Conservation (phyloP, 2,888 invertebrate genomes). For the Netelia virgata region DNA sequence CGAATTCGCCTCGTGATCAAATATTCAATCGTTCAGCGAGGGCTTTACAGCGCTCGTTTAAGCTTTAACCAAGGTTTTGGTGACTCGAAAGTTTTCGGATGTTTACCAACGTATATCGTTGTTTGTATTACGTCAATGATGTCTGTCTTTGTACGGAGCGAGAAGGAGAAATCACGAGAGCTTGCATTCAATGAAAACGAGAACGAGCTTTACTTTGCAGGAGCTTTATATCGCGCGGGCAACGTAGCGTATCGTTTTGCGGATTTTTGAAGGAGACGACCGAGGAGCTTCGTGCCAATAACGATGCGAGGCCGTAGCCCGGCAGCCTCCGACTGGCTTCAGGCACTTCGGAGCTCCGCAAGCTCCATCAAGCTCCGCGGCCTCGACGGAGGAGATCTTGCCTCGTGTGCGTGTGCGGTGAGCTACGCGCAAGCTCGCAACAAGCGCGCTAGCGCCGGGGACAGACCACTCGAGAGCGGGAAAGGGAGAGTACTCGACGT, state of each 20-base stretch:
- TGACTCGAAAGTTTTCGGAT: background rate
- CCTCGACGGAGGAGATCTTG: slow-evolving; percentile 63
- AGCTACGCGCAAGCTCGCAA: slow-evolving; percentile 78
- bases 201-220: slow-evolving; percentile 27
- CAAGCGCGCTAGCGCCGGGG: slow-evolving; percentile 53
- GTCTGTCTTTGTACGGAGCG: background rate
- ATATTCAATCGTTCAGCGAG: no score
- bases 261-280: background rate
- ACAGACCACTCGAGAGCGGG: slow-evolving; percentile 26
- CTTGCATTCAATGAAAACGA: background rate
- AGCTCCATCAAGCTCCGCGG: slow-evolving; percentile 65
- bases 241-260: slow-evolving; percentile 1
- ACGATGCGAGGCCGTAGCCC: slow-evolving; percentile 78
- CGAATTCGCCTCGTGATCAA: no score
- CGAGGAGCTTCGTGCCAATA: slow-evolving; percentile 1
- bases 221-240: slow-evolving; percentile 7
- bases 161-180: background rate
- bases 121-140: background rate
- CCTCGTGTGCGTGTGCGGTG: slow-evolving; percentile 75
- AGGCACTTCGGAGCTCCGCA: slow-evolving; percentile 68
- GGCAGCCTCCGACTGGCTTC: slow-evolving; percentile 80
- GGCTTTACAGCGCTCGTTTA: no score
- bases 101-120: background rate
- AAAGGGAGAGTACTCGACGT: slow-evolving; percentile 35
- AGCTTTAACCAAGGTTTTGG: no score